Evolutionary conservation across 2,113 vertebrate species (phyloP).

Genomic region (Sitta europaea): DNA sequence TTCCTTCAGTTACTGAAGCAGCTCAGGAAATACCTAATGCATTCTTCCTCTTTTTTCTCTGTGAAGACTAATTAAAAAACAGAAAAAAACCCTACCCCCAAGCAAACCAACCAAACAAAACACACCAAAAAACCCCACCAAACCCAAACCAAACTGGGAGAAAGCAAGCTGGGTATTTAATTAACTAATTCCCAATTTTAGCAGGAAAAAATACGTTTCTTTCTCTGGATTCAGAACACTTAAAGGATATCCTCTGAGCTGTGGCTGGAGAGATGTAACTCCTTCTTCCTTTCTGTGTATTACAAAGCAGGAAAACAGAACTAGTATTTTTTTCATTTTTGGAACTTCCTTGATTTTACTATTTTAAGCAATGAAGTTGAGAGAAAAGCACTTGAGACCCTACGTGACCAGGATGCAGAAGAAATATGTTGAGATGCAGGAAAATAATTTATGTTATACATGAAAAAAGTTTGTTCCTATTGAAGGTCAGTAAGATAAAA

Average conservation of each 20-base stretch:
- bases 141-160: neutral
- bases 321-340: neutral
- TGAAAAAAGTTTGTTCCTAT: neutral
- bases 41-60: neutral
- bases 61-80: neutral
- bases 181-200: neutral
- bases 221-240: neutral
- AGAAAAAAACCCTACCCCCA: accelerated
- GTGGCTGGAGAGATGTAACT: neutral
- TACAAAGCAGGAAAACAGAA: neutral
- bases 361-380: neutral
- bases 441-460: neutral
- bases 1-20: neutral
- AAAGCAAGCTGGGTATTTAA: neutral
- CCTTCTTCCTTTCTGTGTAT: neutral
- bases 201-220: neutral
- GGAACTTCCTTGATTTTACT: neutral
- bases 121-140: accelerated
- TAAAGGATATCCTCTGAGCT: neutral
- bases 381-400: neutral
- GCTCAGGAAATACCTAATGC: neutral
- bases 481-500: neutral
- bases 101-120: neutral
- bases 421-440: neutral
- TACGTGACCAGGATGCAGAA: neutral